phyloP scores from a whole-genome alignment of 2,888 invertebrate genomes.

The Acrobasis consociella region DNA sequence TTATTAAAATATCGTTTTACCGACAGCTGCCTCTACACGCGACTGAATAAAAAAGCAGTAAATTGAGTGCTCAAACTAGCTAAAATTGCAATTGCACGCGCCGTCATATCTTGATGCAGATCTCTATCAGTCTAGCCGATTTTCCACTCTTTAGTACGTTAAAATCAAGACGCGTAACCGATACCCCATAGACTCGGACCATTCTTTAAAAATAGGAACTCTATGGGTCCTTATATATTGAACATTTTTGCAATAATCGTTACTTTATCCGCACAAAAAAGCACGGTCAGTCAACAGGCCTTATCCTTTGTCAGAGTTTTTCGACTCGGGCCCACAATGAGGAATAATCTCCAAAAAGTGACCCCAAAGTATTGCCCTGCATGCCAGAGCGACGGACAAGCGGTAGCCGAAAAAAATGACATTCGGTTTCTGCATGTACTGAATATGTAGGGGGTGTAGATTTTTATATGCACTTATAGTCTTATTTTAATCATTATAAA shows the following conservation, averaged over 20 bases:
- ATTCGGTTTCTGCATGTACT: constrained; percentile 52
- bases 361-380: constrained; percentile 75
- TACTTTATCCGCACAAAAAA: constrained; percentile 53
- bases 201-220: constrained; percentile 1
- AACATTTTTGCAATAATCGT: constrained; percentile 40
- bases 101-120: constrained; percentile 49
- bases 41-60: constrained; percentile 27
- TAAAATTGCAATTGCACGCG: constrained; percentile 61
- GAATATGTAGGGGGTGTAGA: constrained; percentile 44
- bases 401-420: constrained; percentile 59
- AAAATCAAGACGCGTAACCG: constrained; percentile 61
- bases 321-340: constrained; percentile 70
- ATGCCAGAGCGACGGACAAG: constrained; percentile 53
- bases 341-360: constrained; percentile 80
- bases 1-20: constrained; percentile 16
- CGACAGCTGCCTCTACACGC: constrained; percentile 32
- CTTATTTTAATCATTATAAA: too few species aligned
- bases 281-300: constrained; percentile 72
- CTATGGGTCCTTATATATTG: constrained; percentile 2
- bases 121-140: constrained; percentile 39
- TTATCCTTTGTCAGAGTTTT: constrained; percentile 66
- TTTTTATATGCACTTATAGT: too few species aligned
- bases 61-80: constrained; percentile 36
- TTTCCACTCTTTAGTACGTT: constrained; percentile 34
- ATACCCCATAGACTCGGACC: constrained; percentile 43